These are phyloP conservation scores for Alethe diademata DNA, from an alignment of 2,113 vertebrate species.

Conservation along the genomic window DNA sequence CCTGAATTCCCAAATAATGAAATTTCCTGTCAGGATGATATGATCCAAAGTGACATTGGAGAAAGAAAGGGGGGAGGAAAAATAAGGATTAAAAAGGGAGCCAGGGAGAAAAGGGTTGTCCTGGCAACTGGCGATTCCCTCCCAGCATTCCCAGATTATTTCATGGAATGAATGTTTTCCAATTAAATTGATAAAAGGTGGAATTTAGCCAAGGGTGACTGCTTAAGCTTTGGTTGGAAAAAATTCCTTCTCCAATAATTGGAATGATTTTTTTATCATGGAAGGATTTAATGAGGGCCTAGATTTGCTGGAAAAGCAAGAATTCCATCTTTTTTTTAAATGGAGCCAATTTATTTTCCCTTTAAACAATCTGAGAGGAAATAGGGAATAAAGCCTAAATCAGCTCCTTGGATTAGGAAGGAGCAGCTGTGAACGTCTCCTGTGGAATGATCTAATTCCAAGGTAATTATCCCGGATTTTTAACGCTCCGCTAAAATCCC, in stretches of 20 bases:
- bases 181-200: constrained; percentile 11
- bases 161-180: neutral
- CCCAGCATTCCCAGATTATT: neutral
- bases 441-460: neutral
- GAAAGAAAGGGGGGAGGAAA: neutral
- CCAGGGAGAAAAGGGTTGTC: neutral
- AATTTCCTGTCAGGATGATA: constrained; percentile 16
- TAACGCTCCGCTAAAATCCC: neutral
- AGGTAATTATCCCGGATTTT: neutral
- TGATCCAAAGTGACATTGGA: constrained; percentile 49
- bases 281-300: neutral
- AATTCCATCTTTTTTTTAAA: neutral
- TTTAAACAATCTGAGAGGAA: neutral
- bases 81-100: neutral
- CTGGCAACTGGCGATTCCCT: constrained; percentile 30
- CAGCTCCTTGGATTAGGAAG: neutral
- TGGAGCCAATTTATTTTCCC: neutral
- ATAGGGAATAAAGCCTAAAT: neutral
- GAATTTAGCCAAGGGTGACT: neutral
- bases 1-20: constrained; percentile 6
- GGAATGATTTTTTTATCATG: neutral
- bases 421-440: neutral
- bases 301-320: neutral
- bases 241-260: neutral
- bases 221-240: neutral